Evolutionary conservation across 1,140 invertebrate species (phyloP).

Genomic region (Drosophila orosa): DNA sequence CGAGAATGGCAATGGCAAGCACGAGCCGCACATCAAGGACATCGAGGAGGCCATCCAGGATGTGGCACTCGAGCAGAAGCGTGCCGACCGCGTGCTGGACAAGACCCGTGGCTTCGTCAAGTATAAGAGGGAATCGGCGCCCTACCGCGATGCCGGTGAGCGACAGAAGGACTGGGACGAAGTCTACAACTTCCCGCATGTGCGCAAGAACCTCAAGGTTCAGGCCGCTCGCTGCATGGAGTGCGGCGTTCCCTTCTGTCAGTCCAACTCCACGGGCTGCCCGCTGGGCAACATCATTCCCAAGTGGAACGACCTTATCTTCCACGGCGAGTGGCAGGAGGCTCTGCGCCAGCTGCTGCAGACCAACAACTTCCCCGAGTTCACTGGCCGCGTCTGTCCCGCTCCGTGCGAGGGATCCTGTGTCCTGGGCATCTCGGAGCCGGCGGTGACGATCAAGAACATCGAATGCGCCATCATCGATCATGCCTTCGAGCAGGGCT

Average conservation of each 20-base stretch:
- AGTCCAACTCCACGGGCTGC: constrained; percentile 96
- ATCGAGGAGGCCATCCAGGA: constrained; percentile 95
- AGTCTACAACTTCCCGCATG: constrained; percentile 94
- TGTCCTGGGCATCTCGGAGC: constrained; percentile 97
- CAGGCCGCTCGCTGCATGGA: constrained; percentile 99
- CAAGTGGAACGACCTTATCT: constrained; percentile 99
- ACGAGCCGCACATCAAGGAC: constrained; percentile 88
- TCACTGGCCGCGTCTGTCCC: constrained; percentile 98
- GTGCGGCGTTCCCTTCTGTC: constrained; percentile 99
- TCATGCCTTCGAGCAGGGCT: constrained; percentile 98
- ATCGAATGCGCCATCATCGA: constrained; percentile 99
- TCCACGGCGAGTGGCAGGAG: constrained; percentile 97
- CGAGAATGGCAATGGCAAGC: constrained; percentile 84
- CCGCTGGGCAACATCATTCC: constrained; percentile 99
- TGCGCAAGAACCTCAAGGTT: constrained; percentile 93
- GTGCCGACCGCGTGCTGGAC: constrained; percentile 92
- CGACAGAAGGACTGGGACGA: constrained; percentile 98
- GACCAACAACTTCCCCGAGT: constrained; percentile 99
- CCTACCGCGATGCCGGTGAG: constrained; percentile 93
- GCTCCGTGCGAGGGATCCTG: constrained; percentile 99
- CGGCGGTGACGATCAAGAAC: constrained; percentile 99
- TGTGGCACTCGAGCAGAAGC: constrained; percentile 90
- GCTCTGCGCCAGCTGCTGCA: constrained; percentile 97
- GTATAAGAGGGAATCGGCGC: constrained; percentile 93
- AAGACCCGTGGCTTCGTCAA: constrained; percentile 98